Conservation (phyloP, 2,888 invertebrate genomes). For the Ferdinandea cuprea region DNA sequence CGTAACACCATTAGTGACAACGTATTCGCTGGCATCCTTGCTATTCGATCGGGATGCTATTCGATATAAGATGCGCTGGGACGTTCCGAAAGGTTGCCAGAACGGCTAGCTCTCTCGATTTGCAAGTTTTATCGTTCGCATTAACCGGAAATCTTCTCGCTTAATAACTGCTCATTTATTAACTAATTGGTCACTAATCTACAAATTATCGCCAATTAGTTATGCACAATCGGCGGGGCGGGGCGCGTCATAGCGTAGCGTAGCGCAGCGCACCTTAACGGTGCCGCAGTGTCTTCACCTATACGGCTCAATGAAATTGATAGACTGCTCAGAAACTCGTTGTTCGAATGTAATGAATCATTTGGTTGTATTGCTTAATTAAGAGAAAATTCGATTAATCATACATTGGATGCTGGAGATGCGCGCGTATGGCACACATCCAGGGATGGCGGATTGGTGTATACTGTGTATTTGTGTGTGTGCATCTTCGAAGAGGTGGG, state of each 20-base stretch:
- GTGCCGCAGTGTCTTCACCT: constrained; percentile 52
- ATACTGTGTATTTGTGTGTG: too few relatives aligned
- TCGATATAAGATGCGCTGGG: background rate
- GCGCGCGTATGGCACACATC: constrained; percentile 2
- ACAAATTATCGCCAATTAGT: constrained; percentile 72
- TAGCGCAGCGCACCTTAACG: background rate
- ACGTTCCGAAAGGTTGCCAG: constrained; percentile 37
- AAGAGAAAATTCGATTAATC: constrained; percentile 70
- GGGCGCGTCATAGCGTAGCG: too few relatives aligned
- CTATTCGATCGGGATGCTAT: constrained; percentile 26
- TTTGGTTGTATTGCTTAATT: constrained; percentile 71
- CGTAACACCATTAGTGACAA: constrained; percentile 48
- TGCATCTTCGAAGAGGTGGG: constrained; percentile 24
- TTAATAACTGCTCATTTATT: constrained; percentile 71
- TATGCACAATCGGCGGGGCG: constrained; percentile 30
- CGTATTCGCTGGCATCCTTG: constrained; percentile 24
- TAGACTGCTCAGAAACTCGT: constrained; percentile 44
- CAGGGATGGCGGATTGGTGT: background rate
- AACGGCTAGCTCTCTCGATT: constrained; percentile 3
- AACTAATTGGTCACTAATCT: constrained; percentile 73
- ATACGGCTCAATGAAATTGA: constrained; percentile 59
- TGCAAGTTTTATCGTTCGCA: constrained; percentile 57
- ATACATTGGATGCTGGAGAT: constrained; percentile 16
- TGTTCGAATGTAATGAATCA: constrained; percentile 68
- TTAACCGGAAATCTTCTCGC: constrained; percentile 61